Conservation (phyloP, 1,140 invertebrate genomes). For the Himalopsyche phryganea region DNA sequence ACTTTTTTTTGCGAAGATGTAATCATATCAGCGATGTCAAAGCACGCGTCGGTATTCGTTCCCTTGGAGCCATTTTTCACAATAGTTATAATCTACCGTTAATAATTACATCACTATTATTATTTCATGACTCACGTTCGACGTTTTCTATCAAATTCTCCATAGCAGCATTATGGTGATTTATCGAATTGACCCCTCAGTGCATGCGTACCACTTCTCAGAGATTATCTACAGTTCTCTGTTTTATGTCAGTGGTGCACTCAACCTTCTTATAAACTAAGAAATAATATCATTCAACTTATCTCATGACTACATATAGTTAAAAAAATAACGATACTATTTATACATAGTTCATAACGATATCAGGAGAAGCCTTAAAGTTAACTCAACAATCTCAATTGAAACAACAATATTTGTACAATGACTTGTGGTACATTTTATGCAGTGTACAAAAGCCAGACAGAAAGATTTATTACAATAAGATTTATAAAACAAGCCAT, state of each 20-base stretch:
- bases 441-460: too few species aligned
- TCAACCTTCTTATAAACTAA: too few species aligned
- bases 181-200: conserved; percentile 17
- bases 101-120: conserved; percentile 7
- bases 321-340: too few species aligned
- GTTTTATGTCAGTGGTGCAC: neutral
- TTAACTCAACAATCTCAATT: too few species aligned
- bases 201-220: conserved; percentile 11
- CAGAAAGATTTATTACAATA: too few species aligned
- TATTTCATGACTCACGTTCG: conserved; percentile 8
- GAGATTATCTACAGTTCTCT: conserved; percentile 6
- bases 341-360: too few species aligned
- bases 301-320: too few species aligned
- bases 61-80: neutral
- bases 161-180: conserved; percentile 19
- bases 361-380: too few species aligned
- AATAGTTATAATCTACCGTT: conserved; percentile 8
- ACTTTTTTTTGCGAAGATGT: neutral
- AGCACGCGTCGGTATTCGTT: neutral
- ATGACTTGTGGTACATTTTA: too few species aligned
- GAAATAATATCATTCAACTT: too few species aligned
- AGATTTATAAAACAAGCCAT: too few species aligned
- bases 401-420: too few species aligned
- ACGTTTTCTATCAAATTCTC: conserved; percentile 8
- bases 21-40: conserved; percentile 6